Conservation (phyloP, 2,113 vertebrate species). For the Cariama cristata region DNA sequence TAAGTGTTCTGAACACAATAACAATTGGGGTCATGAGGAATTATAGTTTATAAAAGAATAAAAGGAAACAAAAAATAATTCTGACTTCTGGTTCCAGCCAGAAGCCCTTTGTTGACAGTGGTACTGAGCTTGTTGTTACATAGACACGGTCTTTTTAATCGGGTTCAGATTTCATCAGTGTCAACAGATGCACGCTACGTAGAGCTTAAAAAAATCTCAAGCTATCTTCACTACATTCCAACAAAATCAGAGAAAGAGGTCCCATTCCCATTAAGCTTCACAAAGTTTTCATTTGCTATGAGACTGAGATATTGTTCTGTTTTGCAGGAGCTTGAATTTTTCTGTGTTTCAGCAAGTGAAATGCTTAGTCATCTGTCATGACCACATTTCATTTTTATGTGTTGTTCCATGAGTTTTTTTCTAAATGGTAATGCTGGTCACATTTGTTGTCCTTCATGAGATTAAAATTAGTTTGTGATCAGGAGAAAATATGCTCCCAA, state of each 20-base stretch:
- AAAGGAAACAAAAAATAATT: background rate
- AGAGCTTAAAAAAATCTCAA: background rate
- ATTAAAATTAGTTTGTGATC: constrained; percentile 51
- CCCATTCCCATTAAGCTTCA: background rate
- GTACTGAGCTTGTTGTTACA: background rate
- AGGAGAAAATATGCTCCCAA: constrained; percentile 56
- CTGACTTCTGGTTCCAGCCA: background rate
- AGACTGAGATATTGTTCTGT: background rate
- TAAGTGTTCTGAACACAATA: background rate
- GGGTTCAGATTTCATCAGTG: background rate
- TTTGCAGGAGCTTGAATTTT: background rate
- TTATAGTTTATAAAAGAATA: background rate
- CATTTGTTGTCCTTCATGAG: constrained; percentile 51
- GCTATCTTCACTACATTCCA: background rate
- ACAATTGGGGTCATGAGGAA: background rate
- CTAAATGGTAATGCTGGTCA: constrained; percentile 14
- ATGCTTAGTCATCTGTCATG: constrained; percentile 11
- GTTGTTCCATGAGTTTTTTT: background rate
- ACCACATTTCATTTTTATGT: constrained; percentile 20
- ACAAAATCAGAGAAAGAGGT: background rate
- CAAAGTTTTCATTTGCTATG: background rate
- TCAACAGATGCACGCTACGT: background rate
- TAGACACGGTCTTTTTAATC: background rate
- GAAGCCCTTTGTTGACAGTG: background rate
- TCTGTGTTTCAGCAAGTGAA: background rate